Base-by-base conservation (phyloP, 2,888 invertebrate species). In the Orthosia gothica region DNA sequence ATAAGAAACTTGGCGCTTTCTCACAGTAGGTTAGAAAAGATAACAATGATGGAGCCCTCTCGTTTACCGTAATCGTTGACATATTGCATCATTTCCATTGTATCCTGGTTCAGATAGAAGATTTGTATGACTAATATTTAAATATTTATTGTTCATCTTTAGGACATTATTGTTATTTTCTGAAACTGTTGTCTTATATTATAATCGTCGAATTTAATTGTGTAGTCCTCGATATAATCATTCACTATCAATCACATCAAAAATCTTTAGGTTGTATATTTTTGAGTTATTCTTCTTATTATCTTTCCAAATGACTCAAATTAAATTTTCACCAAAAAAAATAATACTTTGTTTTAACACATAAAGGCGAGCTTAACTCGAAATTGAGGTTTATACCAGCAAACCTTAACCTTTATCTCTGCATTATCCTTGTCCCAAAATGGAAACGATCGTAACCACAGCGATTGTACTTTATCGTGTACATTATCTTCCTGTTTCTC, bases 401-500 rank as follows among this genome's bases (percentile, higher is more conserved):
- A 40, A 40, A 40, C 40, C 40, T 40, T 40, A 9, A 40, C 40
- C 40, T 40, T 13, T 7, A n/a, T n/a, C 23, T 40, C 32, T 55
- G 2, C 40, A 49, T 9, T 15, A 49, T n/a, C 7, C 18, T 50
- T 63, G 15, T 20, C 52, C 12, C 9, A 26, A 64, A 69, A 40
- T 15, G 47, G 12, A 49, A 45, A 49, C 4, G 11, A 16, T 52
- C 16, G 5, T 45, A 16, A 47, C 59, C 11, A 59, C 20, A 59
- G 1, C 16, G 2, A n/a, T 45, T 52, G 47, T 45, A 55, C 16
- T 59, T 49, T 18, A 18, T 23, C 32, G 4, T 23, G 26, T 15
- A 15, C 45, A 72, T 58, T 74, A 55, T 57, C 11, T 55, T 74
- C 15, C 50, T 62, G 32, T 26, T 45, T 50, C 16, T 58, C 13